Base-by-base conservation (phyloP, 1,140 invertebrate genomes). In the Dryas iulia region DNA sequence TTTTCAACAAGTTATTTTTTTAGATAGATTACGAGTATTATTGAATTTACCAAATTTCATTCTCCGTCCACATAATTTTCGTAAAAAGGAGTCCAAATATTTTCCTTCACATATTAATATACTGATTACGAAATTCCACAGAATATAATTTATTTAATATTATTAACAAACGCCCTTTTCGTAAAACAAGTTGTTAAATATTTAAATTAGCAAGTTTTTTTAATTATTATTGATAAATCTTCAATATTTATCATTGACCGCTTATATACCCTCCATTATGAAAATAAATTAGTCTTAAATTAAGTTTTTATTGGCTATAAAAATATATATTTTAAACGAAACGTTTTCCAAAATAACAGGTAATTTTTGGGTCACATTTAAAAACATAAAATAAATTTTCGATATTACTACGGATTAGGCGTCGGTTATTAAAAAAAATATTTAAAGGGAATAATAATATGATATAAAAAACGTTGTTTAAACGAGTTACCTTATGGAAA, bases 351-450 rank as follows among this genome's bases (percentile, higher is more conserved):
- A 68, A 59, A 54, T 59, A 66, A 64, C 56, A 64, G 61, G 70
- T 72, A 47, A 68, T 64, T 72, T 68, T 66, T 64, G 47, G 65
- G 70, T 64, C 70, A 35, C 61, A 52, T 25, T 65, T 59, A 57
- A 65, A 33, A 35, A 56, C 7, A 25, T 59, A 39, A 39, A 47
- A 28, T 52, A 47, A 31, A 47, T 59, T 66, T 66, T n/a, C n/a
- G n/a, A n/a, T 47, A 59, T 30, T 62, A 62, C 52, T 52, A 28
- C 59, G 59, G 35, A 62, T 62, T 62, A 62, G 59, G 59, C 39
- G 21, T 62, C 59, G 33, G 33, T 62, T 62, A 62, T 53, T 52
- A 52, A 39, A n/a, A 52, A 52, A 47, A 14, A 53, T 60, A 24
- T 59, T 39, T 24, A 52, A 47, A 21, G 39, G 39, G 14, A 47